Conservation (phyloP, 2,113 vertebrate species). For the Eleginops maclovinus region DNA sequence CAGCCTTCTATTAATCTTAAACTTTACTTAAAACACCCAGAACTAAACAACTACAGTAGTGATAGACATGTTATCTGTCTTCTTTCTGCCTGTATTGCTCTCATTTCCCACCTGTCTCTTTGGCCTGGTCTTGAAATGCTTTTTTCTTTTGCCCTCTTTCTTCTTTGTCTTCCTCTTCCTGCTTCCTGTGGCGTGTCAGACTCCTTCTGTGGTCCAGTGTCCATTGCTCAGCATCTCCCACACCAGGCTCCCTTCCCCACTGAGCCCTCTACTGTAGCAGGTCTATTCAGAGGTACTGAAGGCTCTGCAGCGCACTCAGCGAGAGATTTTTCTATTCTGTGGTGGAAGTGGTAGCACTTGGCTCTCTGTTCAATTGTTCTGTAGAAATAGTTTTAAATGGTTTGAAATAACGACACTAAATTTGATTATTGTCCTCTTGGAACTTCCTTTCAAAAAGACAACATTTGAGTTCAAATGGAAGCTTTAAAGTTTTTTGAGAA, state of each 20-base stretch:
- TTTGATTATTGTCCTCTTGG: too few species aligned
- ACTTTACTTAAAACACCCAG: conserved; percentile 11
- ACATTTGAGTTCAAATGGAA: too few species aligned
- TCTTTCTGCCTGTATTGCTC: conserved; percentile 56
- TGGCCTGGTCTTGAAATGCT: conserved; percentile 65
- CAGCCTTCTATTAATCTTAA: conserved; percentile 11
- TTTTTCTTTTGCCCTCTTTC: conserved; percentile 52
- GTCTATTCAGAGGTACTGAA: conserved; percentile 90
- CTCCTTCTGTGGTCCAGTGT: conserved; percentile 92
- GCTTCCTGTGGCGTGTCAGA: conserved; percentile 85
- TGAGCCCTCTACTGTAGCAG: conserved; percentile 91
- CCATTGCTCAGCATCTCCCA: conserved; percentile 86
- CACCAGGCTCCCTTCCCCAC: conserved; percentile 89
- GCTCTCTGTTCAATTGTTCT: not conserved
- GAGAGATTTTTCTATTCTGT: conserved; percentile 33
- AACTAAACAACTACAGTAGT: not conserved
- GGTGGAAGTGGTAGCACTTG: conserved; percentile 4
- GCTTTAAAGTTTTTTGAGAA: too few species aligned
- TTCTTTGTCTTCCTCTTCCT: conserved; percentile 62
- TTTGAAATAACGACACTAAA: too few species aligned
- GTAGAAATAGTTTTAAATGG: too few species aligned
- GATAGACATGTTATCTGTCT: conserved; percentile 27
- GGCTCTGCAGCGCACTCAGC: conserved; percentile 37
- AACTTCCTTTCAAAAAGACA: too few species aligned
- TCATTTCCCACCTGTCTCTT: conserved; percentile 60